Evolutionary conservation across 2,797 vertebrate species (phyloP).

Genomic region (Sebastes paucispinis): DNA sequence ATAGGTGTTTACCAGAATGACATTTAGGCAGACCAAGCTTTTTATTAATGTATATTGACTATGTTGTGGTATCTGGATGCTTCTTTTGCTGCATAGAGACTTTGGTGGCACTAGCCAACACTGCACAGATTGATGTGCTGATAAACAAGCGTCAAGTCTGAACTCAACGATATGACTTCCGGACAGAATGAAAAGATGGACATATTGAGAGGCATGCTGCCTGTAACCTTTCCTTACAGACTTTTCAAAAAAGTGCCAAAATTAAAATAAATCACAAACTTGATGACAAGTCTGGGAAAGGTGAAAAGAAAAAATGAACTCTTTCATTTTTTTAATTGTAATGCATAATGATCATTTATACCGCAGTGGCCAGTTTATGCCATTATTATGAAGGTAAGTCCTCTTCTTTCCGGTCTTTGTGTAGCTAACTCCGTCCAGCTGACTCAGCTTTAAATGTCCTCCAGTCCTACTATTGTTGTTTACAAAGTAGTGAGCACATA

Average conservation of each 20-base stretch:
- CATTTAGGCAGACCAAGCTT: neutral
- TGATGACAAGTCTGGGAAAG: rapidly evolving
- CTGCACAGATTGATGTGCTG: neutral
- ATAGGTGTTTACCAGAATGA: neutral
- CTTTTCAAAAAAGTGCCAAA: neutral
- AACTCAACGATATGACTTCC: slow-evolving; percentile 16
- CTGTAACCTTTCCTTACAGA: no score
- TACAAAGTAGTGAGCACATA: neutral
- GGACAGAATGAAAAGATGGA: neutral
- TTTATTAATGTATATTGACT: neutral
- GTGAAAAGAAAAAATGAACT: neutral
- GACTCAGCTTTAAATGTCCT: neutral
- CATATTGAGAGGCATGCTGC: neutral
- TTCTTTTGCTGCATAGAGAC: neutral
- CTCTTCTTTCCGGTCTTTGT: neutral
- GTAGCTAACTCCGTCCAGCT: neutral
- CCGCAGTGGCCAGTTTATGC: neutral
- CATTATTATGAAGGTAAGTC: slow-evolving; percentile 24
- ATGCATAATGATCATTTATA: neutral
- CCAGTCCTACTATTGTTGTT: slow-evolving; percentile 8
- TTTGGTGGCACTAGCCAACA: neutral
- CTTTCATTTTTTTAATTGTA: neutral
- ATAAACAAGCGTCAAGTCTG: neutral
- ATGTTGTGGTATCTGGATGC: neutral
- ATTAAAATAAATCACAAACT: neutral